Conservation (phyloP, 2,888 invertebrate species). For the Onchidella celtica region DNA sequence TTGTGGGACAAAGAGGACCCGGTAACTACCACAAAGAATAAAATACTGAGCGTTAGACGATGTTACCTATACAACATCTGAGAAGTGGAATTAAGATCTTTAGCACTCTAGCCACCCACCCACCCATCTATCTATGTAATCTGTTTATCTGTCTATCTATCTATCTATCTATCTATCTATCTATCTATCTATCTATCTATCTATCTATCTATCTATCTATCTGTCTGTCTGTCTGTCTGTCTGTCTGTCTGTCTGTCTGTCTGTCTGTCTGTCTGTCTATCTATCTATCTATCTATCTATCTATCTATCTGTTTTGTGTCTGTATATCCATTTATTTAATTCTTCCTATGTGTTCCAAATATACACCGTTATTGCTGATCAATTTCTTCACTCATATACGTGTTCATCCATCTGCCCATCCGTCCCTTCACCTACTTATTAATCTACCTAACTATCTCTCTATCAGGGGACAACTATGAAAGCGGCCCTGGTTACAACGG, state of each 20-base stretch:
- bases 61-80: too few species aligned
- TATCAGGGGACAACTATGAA: not conserved
- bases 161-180: not conserved
- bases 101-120: not conserved
- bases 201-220: not conserved
- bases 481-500: not conserved
- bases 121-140: not conserved
- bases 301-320: not conserved
- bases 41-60: too few species aligned
- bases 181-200: not conserved
- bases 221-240: not conserved
- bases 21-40: too few species aligned
- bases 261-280: too few species aligned
- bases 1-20: too few species aligned
- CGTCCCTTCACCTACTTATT: too few species aligned
- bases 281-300: too few species aligned
- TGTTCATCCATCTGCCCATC: too few species aligned
- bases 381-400: too few species aligned
- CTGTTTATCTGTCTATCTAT: not conserved
- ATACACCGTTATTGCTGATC: not conserved
- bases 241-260: too few species aligned
- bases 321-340: not conserved
- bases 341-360: not conserved
- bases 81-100: too few species aligned
- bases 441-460: not conserved